Evolutionary conservation across 2,113 vertebrate genomes (phyloP), one percentile per base, ranked within the genome.

Genomic region (Campylomormyrus numenius): DNA sequence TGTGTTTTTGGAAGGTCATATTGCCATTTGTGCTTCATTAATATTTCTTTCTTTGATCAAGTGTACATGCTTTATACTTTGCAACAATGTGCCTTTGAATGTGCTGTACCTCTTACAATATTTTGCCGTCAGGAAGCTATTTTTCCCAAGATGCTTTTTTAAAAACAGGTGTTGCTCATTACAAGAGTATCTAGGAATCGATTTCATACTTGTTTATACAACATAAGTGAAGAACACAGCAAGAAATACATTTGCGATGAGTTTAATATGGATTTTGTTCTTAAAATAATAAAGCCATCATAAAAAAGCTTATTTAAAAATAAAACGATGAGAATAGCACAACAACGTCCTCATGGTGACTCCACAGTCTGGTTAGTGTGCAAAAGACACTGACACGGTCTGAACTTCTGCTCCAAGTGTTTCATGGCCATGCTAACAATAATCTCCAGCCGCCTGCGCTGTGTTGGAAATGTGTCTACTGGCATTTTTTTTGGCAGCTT

Each of bases 401-500:
- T 11, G 17, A 48, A 24, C 19, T 21, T 21, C 80, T 19, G 39
- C 70, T 77, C 31, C 15, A n/a, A 39, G 31, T 77, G 80, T n/a
- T 48, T 21, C 24, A 46, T 15, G 39, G 7, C 24, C 9, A 11
- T 46, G 80, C 91, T 92, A 92, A 91, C 91, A 93, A 92, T 92
- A 93, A 53, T 50, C 90, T 91, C 88, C 89, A 24, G 91, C 56
- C 90, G 90, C 90, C 91, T 86, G 92, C 91, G 90, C 92, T 89
- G 90, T 91, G 90, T 49, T 87, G 88, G 46, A 91, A 91, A 92
- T 92, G 90, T 91, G 92, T 88, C 92, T 91, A 88, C 83, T 86
- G 46, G 89, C 89, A 91, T 53, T 92, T 93, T 93, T 92, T 86
- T 50, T 66, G 90, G 88, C 90, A 90, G 91, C 89, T 92, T 91